Evolutionary conservation across 1,140 invertebrate genomes (phyloP).

Genomic region (Lutraria rhynchaena): DNA sequence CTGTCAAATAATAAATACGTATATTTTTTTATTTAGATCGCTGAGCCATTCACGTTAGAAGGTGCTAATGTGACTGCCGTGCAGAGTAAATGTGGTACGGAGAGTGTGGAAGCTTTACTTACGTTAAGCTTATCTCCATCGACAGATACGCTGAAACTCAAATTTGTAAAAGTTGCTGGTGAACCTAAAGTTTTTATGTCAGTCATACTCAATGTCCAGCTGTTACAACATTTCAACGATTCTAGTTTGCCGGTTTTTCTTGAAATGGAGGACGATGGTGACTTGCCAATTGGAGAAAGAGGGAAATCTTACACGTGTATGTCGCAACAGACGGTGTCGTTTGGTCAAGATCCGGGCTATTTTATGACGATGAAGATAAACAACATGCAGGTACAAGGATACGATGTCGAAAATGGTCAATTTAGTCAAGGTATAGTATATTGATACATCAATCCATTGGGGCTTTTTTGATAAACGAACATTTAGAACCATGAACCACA

Average conservation of each 20-base stretch:
- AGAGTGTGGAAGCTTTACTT: not conserved
- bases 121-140: not conserved
- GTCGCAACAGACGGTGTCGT: not conserved
- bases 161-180: not conserved
- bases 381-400: not conserved
- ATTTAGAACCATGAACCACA: too few species aligned
- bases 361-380: constrained; percentile 1
- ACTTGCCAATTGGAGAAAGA: not conserved
- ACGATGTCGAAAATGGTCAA: not conserved
- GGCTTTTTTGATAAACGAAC: too few species aligned
- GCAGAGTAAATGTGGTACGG: not conserved
- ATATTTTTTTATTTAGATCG: not conserved
- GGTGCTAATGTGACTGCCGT: not conserved
- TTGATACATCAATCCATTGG: too few species aligned
- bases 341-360: not conserved
- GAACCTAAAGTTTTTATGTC: not conserved
- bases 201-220: not conserved
- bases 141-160: not conserved
- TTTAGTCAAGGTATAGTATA: constrained; percentile 7
- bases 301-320: not conserved
- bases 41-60: not conserved
- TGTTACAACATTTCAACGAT: not conserved
- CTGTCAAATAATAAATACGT: not conserved
- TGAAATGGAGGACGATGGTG: not conserved
- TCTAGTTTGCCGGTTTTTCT: not conserved